Percentiles rank a stretch among this genome's conserved stretches.
Evolutionary conservation across 2,797 vertebrate genomes (phyloP).

Genomic region (Protosalanx chinensis): DNA sequence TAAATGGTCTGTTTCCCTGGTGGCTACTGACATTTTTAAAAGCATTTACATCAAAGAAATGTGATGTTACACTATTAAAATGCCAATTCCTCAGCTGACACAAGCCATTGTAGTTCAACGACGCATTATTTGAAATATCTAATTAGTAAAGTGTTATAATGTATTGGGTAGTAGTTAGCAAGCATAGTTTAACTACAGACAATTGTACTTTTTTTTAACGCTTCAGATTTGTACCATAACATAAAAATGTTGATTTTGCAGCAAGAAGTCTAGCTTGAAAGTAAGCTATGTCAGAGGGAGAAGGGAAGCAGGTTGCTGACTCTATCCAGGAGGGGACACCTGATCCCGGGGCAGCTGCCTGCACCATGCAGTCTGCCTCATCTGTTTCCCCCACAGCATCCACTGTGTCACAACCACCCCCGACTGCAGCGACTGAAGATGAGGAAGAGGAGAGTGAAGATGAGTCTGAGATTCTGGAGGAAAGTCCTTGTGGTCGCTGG

Average conservation of each 20-base stretch:
- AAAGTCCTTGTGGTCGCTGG: conserved; percentile 96
- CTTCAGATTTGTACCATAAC: too few relatives aligned
- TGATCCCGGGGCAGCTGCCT: conserved; percentile 67
- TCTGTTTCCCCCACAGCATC: conserved; percentile 89
- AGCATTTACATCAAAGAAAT: too few relatives aligned
- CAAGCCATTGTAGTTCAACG: too few relatives aligned
- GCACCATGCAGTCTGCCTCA: conserved; percentile 75
- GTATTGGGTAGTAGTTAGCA: too few relatives aligned
- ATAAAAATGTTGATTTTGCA: conserved; percentile 25
- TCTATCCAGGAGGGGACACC: conserved; percentile 79
- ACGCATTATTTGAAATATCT: too few relatives aligned
- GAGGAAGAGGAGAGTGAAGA: conserved; percentile 95
- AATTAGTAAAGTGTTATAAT: too few relatives aligned
- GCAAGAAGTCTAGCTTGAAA: conserved; percentile 62
- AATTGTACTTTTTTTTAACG: too few relatives aligned
- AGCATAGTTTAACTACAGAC: too few relatives aligned
- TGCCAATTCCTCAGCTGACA: too few relatives aligned
- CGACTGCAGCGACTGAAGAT: conserved; percentile 74
- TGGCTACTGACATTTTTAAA: too few relatives aligned
- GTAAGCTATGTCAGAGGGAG: conserved; percentile 87
- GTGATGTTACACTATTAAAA: too few relatives aligned
- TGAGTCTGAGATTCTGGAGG: conserved; percentile 96
- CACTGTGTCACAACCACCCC: conserved; percentile 73
- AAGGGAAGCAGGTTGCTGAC: conserved; percentile 78
- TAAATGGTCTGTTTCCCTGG: too few relatives aligned